These are phyloP conservation scores for Microctonus aethiopoides DNA, from an alignment of 2,888 invertebrate species.

Conservation along the genomic window DNA sequence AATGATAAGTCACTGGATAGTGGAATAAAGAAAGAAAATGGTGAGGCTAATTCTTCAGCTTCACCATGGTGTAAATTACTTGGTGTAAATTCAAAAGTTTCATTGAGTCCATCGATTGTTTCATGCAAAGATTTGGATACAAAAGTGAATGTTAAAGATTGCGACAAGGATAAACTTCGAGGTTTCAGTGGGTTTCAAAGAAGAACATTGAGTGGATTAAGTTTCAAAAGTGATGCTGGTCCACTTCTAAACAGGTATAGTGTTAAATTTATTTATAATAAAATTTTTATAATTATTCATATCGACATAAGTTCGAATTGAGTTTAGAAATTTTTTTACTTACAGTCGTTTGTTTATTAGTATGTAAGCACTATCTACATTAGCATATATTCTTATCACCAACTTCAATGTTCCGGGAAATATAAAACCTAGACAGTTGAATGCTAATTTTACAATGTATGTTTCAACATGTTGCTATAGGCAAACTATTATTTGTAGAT, in stretches of 20 bases:
- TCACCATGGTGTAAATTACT: conserved; percentile 50
- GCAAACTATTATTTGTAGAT: neutral
- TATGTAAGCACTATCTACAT: no score
- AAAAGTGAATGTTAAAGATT: conserved; percentile 36
- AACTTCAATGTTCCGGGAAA: no score
- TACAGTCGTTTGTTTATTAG: no score
- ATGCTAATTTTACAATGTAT: no score
- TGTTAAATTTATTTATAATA: neutral
- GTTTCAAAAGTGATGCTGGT: conserved; percentile 57
- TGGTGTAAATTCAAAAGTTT: conserved; percentile 48
- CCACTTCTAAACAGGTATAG: conserved; percentile 54
- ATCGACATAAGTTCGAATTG: neutral
- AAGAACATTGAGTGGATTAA: conserved; percentile 57
- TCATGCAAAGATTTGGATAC: conserved; percentile 47
- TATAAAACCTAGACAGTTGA: no score
- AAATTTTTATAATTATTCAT: neutral
- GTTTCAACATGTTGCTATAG: neutral
- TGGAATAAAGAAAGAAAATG: conserved; percentile 36
- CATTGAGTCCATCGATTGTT: conserved; percentile 46
- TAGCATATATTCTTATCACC: no score
- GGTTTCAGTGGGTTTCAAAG: conserved; percentile 52
- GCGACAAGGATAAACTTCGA: conserved; percentile 42
- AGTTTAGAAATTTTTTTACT: no score
- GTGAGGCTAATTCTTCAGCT: conserved; percentile 42
- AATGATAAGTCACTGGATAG: conserved; percentile 33